A percentile compares a stretch with the other conserved stretches of the same genome.
phyloP scores from a whole-genome alignment of 2,797 vertebrate species.

The Allobates femoralis region DNA sequence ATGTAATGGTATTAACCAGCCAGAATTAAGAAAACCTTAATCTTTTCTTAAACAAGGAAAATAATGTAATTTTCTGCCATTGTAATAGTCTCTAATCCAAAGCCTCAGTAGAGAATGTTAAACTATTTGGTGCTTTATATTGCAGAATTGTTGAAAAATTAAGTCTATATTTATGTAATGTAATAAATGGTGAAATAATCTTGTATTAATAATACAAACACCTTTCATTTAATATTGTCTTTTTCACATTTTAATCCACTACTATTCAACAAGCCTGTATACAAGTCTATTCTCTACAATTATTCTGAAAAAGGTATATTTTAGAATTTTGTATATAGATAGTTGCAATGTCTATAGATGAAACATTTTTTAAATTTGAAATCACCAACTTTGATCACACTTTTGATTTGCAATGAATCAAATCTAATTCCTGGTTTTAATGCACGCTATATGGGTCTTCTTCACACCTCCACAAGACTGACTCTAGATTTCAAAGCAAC shows the following conservation, averaged over 20 bases:
- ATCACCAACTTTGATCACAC: too few species aligned
- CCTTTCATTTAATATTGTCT: background rate
- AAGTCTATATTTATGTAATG: background rate
- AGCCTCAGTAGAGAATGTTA: background rate
- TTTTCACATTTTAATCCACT: background rate
- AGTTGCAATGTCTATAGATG: too few species aligned
- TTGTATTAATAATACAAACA: background rate
- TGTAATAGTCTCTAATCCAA: slow-evolving; percentile 36
- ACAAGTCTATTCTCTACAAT: too few species aligned
- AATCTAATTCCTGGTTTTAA: too few species aligned
- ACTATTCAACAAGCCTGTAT: background rate
- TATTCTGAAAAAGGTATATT: too few species aligned
- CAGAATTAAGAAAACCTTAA: slow-evolving; percentile 12
- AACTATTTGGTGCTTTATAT: slow-evolving; percentile 21
- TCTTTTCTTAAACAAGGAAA: slow-evolving; percentile 29
- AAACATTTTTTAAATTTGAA: too few species aligned
- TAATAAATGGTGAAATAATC: background rate
- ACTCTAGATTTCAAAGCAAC: too few species aligned
- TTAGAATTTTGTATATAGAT: too few species aligned
- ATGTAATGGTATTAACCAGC: slow-evolving; percentile 32
- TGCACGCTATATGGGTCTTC: too few species aligned
- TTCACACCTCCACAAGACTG: too few species aligned
- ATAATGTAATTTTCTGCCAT: slow-evolving; percentile 49
- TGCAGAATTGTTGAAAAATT: slow-evolving; percentile 28
- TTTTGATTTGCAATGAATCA: too few species aligned